phyloP scores from a whole-genome alignment of 2,113 vertebrate genomes.

The Leiothrix lutea region DNA sequence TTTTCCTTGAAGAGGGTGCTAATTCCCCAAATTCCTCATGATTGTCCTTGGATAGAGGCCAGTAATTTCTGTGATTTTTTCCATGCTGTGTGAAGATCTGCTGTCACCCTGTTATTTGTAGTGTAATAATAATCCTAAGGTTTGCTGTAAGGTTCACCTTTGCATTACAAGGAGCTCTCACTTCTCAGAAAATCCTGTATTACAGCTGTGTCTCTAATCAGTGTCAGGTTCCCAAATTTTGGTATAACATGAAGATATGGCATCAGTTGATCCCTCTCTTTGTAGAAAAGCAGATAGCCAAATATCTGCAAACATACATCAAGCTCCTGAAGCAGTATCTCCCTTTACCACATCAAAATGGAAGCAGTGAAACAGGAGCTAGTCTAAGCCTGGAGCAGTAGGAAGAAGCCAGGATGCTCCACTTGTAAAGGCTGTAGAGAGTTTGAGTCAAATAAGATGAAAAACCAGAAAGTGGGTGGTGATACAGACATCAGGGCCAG shows the following conservation, averaged over 20 bases:
- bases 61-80: neutral
- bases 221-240: neutral
- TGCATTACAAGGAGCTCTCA: neutral
- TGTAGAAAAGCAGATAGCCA: neutral
- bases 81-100: neutral
- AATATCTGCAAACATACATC: neutral
- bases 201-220: neutral
- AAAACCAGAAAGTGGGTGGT: neutral
- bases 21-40: slow-evolving; percentile 4
- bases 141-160: neutral
- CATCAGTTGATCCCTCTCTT: neutral
- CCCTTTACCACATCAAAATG: neutral
- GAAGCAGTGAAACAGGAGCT: neutral
- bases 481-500: neutral
- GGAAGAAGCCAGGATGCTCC: neutral
- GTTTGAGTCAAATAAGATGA: neutral
- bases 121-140: neutral
- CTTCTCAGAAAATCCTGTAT: neutral
- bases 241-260: neutral
- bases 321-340: neutral
- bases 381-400: neutral
- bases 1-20: neutral
- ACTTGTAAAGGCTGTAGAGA: neutral
- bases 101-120: neutral
- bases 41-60: neutral